Base-by-base conservation (phyloP, 2,888 invertebrate species). In the Hydropsyche betteni region DNA sequence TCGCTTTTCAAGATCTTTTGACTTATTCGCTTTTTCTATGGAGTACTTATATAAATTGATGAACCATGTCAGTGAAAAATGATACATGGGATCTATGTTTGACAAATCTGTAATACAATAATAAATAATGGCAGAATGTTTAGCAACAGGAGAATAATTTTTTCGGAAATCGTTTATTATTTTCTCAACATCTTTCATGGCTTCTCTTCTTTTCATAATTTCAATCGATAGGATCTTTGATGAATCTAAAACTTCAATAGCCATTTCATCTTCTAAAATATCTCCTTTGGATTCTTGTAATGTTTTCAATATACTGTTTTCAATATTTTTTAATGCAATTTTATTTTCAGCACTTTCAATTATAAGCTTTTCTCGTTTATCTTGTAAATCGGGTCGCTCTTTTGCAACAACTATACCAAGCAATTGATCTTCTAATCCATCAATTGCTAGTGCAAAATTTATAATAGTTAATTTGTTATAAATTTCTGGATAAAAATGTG, bases 251-350 rank as follows among this genome's bases (percentile, higher is more conserved):
- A 96, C 93, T 83, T 94, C 90, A 80, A 97, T 95, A 3, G 97
- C 97, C 4, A 89, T 89, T 85, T 97, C 96, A 83, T 97, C 95
- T 85, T 97, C 97, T 78, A 97, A 87, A 82, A 97, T 96, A 83
- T 96, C 95, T 2, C 96, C 95, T 83, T 95, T 93, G 0, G 92
- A 88, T 81, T 93, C 90, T 61, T 94, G 92, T 74, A 97, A 85
- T 0, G 96, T 96, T 81, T 91, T 90, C 69, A 97, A 86, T 81
- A 97, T 97, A 84, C 93, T 93, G 82, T 96, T 94, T 85, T 97
- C 97, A 34, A 95, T 93, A 83, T 94, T 91, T 82, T 94, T 93
- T 53, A 97, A 84, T 2, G 93, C 92, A 75, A 92, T 90, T 82
- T 91, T 91, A 83, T 97, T 96, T 70, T 91, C 90, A 6, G 95